Percentiles rank a stretch among this genome's conserved stretches.
Evolutionary conservation across 2,797 vertebrate genomes (phyloP).

Genomic region (Aulostomus chinensis): DNA sequence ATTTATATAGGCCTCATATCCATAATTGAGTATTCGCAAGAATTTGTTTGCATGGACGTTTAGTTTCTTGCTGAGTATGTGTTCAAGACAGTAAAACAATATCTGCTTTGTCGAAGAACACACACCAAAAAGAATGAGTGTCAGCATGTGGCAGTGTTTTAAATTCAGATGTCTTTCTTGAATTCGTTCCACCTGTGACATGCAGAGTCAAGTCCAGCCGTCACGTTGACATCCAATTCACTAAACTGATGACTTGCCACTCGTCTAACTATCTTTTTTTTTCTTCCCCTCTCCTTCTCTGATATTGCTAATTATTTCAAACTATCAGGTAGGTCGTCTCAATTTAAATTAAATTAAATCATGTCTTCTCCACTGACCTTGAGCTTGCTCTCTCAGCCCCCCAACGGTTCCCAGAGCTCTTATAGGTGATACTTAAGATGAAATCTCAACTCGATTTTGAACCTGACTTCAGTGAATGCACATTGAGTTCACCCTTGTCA

Average conservation of each 20-base stretch:
- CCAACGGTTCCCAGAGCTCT: slow-evolving; percentile 53
- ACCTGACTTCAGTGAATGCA: slow-evolving; percentile 65
- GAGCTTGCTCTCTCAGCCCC: slow-evolving; percentile 59
- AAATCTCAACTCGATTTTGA: slow-evolving; percentile 73
- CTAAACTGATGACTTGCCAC: slow-evolving; percentile 61
- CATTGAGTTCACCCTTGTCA: slow-evolving; percentile 46
- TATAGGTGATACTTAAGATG: slow-evolving; percentile 68
- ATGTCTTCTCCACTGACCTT: slow-evolving; percentile 74
- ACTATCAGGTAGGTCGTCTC: slow-evolving; percentile 82
- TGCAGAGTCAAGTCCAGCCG: slow-evolving; percentile 58
- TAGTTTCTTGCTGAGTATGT: slow-evolving; percentile 3
- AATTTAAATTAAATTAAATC: slow-evolving; percentile 85
- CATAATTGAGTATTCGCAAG: slow-evolving; percentile 29
- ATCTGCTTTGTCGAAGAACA: too few species aligned
- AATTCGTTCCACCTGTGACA: slow-evolving; percentile 44
- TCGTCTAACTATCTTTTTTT: slow-evolving; percentile 53
- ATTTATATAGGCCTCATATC: slow-evolving; percentile 30
- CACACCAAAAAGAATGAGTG: not conserved
- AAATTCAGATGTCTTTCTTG: slow-evolving; percentile 34
- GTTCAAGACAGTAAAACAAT: too few species aligned
- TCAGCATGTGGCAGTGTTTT: slow-evolving; percentile 31
- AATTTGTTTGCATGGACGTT: slow-evolving; percentile 25
- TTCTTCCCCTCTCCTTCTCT: slow-evolving; percentile 56
- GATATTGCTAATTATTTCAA: slow-evolving; percentile 85
- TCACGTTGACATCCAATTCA: slow-evolving; percentile 70